Base-by-base conservation (phyloP, 2,888 invertebrate genomes). In the Hypena proboscidalis region DNA sequence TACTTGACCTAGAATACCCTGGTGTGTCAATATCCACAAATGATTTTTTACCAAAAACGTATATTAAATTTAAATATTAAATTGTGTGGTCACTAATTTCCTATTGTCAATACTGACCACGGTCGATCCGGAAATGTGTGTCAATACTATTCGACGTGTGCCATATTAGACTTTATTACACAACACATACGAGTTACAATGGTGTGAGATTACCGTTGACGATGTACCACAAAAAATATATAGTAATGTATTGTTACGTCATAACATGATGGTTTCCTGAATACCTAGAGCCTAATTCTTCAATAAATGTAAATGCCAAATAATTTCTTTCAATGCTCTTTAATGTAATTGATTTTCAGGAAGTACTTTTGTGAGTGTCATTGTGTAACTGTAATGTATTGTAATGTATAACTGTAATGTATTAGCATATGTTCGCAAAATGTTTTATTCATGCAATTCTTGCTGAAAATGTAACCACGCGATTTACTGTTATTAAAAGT, bases 231-330 rank as follows among this genome's bases (percentile, higher is more conserved):
- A n/a, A n/a, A n/a, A n/a, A n/a, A 30, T 19, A 46, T 21, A 29
- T 9, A 25, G 34, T 31, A 11, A 30, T 37, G 32, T 29, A 9
- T 36, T 13, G 32, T 57, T 42, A 41, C 50, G 54, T 50, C 58
- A 60, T 2, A 10, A 13, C 5, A 11, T 20, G 22, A 42, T 23
- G 34, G 39, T 42, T 60, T 59, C 58, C 59, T 59, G 58, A 39
- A 37, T 25, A 57, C 45, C 45, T 46, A 60, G 54, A 23, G 22
- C 14, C 23, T 29, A 29, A 8, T 19, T 27, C 32, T 14, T 9
- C 15, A 38, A 36, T 23, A 51, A 23, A 20, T 20, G 38, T 33
- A 15, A 44, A 52, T 39, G 58, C 9, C 29, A 47, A 17, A n/a
- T 22, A 26, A 7, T n/a, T 9, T 27, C 21, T 37, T 26, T 15